phyloP scores from a whole-genome alignment of 1,140 invertebrate species.

The Araneus ventricosus region DNA sequence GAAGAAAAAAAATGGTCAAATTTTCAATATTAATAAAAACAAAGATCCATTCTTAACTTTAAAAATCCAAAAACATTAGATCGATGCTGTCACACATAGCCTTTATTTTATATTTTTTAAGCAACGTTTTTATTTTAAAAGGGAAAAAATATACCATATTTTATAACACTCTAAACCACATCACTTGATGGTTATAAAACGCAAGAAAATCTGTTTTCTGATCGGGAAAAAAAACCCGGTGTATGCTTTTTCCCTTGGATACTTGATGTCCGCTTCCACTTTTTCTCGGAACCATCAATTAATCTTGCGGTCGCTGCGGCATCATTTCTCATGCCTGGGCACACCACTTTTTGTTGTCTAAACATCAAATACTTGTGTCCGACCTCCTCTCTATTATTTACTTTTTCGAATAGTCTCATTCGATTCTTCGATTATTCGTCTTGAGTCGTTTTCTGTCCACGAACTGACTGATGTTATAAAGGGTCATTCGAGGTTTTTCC shows the following conservation, averaged over 20 bases:
- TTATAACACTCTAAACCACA: not conserved
- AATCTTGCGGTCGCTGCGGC: not conserved
- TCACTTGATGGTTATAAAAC: not conserved
- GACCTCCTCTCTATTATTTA: not conserved
- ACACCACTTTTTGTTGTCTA: not conserved
- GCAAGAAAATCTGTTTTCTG: not conserved
- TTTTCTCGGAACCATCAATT: not conserved
- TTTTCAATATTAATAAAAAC: too few relatives aligned
- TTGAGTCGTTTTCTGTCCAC: not conserved
- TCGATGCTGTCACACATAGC: too few relatives aligned
- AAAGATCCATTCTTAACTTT: too few relatives aligned
- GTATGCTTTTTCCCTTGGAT: not conserved
- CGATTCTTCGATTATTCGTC: not conserved
- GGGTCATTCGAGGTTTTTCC: not conserved
- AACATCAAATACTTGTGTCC: constrained; percentile 20
- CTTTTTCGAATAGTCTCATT: not conserved
- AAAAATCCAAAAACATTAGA: too few relatives aligned
- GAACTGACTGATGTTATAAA: not conserved
- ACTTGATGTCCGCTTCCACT: not conserved
- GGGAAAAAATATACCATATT: not conserved
- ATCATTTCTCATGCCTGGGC: not conserved
- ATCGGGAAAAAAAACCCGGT: not conserved
- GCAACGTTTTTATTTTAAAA: too few relatives aligned
- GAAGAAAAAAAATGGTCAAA: too few relatives aligned
- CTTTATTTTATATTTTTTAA: too few relatives aligned